Percentiles rank a stretch among this genome's conserved stretches.
Conservation (phyloP, 2,888 invertebrate species). For the Netelia fuscicornis region DNA sequence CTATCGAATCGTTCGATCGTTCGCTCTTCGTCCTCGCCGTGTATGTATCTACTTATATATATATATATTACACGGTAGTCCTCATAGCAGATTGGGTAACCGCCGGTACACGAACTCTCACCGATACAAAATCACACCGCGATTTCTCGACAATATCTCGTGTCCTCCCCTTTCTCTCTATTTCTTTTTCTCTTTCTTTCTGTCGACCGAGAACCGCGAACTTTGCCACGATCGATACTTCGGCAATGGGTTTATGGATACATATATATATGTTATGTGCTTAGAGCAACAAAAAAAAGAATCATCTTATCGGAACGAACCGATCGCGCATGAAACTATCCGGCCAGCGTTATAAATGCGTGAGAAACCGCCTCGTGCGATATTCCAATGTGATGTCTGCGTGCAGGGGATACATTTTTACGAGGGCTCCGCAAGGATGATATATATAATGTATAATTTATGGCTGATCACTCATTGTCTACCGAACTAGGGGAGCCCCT, state of each 20-base stretch:
- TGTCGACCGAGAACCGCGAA: constrained; percentile 46
- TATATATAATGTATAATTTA: constrained; percentile 61
- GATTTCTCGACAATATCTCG: constrained; percentile 59
- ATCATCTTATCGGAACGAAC: constrained; percentile 52
- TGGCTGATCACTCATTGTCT: constrained; percentile 66
- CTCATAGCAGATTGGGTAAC: constrained; percentile 56
- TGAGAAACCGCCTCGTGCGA: constrained; percentile 64
- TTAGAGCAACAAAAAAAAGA: constrained; percentile 22
- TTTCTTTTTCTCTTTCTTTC: constrained; percentile 7
- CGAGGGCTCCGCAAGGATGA: constrained; percentile 34
- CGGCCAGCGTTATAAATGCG: constrained; percentile 53
- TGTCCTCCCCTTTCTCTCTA: constrained; percentile 18
- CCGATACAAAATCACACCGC: constrained; percentile 54
- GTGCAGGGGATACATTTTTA: constrained; percentile 21
- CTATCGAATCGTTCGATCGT: constrained; percentile 66
- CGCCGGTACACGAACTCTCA: constrained; percentile 55
- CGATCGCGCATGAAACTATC: constrained; percentile 56
- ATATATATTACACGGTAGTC: constrained; percentile 46
- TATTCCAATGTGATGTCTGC: neutral
- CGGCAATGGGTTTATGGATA: constrained; percentile 9
- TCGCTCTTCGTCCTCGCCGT: constrained; percentile 43
- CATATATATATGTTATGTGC: constrained; percentile 10
- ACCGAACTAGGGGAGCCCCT: neutral
- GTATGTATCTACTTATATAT: constrained; percentile 26
- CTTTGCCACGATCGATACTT: constrained; percentile 58